Evolutionary conservation across 2,888 invertebrate genomes (phyloP), one percentile per base, ranked within the genome.

Genomic region (Macrostomum cliftonense): DNA sequence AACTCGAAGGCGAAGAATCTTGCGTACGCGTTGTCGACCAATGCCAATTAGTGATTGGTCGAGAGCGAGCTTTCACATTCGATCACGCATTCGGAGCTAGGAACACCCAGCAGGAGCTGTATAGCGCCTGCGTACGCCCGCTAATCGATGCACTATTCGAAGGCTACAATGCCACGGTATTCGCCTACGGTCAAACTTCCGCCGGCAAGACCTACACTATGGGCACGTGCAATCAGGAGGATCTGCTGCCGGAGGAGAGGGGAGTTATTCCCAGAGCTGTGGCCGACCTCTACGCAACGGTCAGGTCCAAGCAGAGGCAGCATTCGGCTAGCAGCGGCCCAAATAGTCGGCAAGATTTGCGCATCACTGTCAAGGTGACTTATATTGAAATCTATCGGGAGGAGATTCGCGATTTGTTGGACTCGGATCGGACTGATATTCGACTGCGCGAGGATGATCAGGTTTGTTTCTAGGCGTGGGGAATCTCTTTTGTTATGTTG

Each of bases 201-300:
- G 59, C 87, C 14, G 89, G 91, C 0, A 93, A 91, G 69, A 93
- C 91, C 0, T 80, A 81, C 65, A 85, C 89, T 0, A 88, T 93
- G 83, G 91, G 88, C 20, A 68, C 66, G 19, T 63, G 63, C 2
- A 64, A 63, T 53, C 57, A 64, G 12, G 61, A 61, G 46, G 65
- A 66, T 45, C 39, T 53, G 19, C 11, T 47, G 9, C 42, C 40
- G n/a, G 65, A 69, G 37, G 65, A 67, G 48, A 72, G 75, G 69
- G 91, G 91, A 49, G 79, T 91, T 0, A 88, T 91, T 56, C 89
- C 89, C 0, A 76, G 85, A 58, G 83, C 86, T 0, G 77, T 89
- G 0, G 72, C 77, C 47, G 82, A 85, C 49, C 84, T 91, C 61
- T 91, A 63, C 59, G 28, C 28, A 4, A 28, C 28, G 28, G 28